phyloP scores from a whole-genome alignment of 1,140 invertebrate genomes.

The Pomacea maculata region DNA sequence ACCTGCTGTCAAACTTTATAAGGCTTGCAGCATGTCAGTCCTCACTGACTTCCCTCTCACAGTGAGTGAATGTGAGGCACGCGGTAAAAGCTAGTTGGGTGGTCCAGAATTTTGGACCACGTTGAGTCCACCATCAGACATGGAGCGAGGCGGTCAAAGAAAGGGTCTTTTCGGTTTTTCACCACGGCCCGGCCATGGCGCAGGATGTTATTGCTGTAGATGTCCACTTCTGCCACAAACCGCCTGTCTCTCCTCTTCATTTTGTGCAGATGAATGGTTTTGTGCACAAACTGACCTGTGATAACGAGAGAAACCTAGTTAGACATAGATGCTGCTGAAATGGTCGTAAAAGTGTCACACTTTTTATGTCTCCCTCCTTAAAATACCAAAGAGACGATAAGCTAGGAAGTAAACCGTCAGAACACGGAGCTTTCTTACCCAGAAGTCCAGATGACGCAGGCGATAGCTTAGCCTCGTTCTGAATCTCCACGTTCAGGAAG shows the following conservation, averaged over 20 bases:
- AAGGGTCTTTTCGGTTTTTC: slow-evolving; percentile 10
- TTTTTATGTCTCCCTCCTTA: too few species aligned
- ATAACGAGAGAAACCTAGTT: neutral
- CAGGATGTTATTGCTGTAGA: neutral
- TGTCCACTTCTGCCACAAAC: slow-evolving; percentile 1
- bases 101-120: slow-evolving; percentile 9
- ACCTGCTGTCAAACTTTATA: too few species aligned
- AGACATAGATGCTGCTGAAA: too few species aligned
- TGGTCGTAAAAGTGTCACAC: too few species aligned
- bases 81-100: slow-evolving; percentile 13
- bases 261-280: slow-evolving; percentile 13
- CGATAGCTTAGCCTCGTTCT: slow-evolving; percentile 34
- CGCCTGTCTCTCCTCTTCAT: slow-evolving; percentile 2
- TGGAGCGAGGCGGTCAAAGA: slow-evolving; percentile 1
- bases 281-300: slow-evolving; percentile 28
- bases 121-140: slow-evolving; percentile 10
- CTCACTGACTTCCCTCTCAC: too few species aligned
- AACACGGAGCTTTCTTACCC: slow-evolving; percentile 21
- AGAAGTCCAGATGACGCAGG: slow-evolving; percentile 28
- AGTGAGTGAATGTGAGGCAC: neutral
- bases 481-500: slow-evolving; percentile 40
- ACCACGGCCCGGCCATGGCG: slow-evolving; percentile 15
- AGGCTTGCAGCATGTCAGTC: too few species aligned
- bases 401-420: too few species aligned
- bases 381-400: too few species aligned